Evolutionary conservation across 2,888 invertebrate species (phyloP), one percentile per base, ranked within the genome.

Genomic region (Heliconius erato): DNA sequence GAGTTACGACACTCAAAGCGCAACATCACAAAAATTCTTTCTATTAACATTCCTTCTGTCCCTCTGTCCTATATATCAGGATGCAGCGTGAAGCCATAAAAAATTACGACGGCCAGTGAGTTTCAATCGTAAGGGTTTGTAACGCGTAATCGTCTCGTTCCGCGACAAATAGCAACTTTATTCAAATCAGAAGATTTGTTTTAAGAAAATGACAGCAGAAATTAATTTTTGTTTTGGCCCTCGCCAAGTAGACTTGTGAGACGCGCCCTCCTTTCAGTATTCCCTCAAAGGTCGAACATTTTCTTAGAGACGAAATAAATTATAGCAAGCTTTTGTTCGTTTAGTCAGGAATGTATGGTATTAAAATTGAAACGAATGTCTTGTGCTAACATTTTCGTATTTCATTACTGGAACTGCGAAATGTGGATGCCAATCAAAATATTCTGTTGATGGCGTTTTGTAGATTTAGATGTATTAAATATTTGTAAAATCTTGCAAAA

Each of bases 161-260:
- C 89, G 89, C 89, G 91, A 92, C 91, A 91, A 93, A 93, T 92
- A 90, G 90, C 89, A 89, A 91, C 89, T 92, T 92, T 93, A 93
- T 94, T 93, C 91, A 93, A 94, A 94, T 92, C 89, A 90, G 89
- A 88, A 87, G 90, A 92, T 92, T 92, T 92, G 91, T 92, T 91
- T 91, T 89, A 88, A 87, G 89, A 86, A 89, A 92, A 92, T 91
- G 92, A 91, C 90, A 90, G 87, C 88, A 88, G 87, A 88, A 89
- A 90, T 91, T 91, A 90, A 91, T 89, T 90, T 91, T 89, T 91
- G 89, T 89, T 88, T 87, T 83, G 59, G 76, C 76, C 63, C 63
- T 63, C 12, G 63, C 63, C 35, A 63, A 76, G 76, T 26, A 12
- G 63, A 63, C 26, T 76, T 76, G 76, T 63, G 40, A 59, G 54